Percentiles rank a stretch among this genome's conserved stretches.
phyloP scores from a whole-genome alignment of 2,113 vertebrate genomes.

The Rhombomys opimus region DNA sequence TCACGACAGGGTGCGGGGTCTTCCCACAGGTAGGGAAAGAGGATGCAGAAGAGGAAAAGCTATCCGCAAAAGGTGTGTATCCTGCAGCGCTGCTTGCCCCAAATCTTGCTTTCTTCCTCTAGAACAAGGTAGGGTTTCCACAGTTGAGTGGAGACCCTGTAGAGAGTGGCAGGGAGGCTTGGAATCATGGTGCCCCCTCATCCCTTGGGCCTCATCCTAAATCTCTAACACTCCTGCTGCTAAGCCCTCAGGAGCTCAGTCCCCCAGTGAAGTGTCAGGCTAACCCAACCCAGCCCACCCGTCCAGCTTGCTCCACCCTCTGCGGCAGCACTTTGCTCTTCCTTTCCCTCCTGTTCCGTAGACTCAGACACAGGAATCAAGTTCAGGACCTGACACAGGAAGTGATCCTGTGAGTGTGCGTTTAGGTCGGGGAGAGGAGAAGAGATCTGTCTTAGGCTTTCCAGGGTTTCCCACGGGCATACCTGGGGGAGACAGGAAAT shows the following conservation, averaged over 20 bases:
- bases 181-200: rapidly evolving
- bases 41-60: no score
- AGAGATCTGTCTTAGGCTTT: background rate
- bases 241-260: background rate
- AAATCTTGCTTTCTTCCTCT: background rate
- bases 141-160: background rate
- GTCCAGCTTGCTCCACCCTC: background rate
- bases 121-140: background rate
- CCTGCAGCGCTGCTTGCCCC: background rate
- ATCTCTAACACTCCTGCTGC: no score
- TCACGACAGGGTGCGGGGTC: background rate
- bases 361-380: background rate
- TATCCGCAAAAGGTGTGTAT: background rate
- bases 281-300: no score
- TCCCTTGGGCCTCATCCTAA: background rate
- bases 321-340: background rate
- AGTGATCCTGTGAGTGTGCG: background rate
- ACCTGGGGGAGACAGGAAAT: background rate
- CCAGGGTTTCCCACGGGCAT: background rate
- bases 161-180: background rate
- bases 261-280: background rate
- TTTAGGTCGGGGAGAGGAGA: background rate
- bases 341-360: background rate
- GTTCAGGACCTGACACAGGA: background rate
- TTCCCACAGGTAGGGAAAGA: background rate